Percentiles rank a stretch among this genome's conserved stretches.
Evolutionary conservation across 2,797 vertebrate genomes (phyloP).

Genomic region (Enteromius afrohamiltoni): DNA sequence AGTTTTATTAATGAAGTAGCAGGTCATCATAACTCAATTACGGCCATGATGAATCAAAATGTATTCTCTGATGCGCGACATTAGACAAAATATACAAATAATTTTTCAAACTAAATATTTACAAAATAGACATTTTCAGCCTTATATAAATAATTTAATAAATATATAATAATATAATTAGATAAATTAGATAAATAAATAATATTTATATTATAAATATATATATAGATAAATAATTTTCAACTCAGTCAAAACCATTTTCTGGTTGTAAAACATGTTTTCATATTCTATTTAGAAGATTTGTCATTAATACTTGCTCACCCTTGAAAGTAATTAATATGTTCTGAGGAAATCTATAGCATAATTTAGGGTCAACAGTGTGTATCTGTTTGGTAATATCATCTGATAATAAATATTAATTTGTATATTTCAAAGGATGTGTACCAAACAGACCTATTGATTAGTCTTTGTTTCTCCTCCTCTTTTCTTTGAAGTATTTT

Average conservation of each 20-base stretch:
- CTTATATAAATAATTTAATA: too few relatives aligned
- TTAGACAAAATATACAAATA: not conserved
- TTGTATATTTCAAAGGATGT: not conserved
- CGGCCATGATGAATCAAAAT: not conserved
- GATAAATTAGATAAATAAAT: too few relatives aligned
- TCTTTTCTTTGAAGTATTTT: not conserved
- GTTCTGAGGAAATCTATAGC: not conserved
- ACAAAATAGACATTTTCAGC: too few relatives aligned
- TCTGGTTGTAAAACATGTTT: not conserved
- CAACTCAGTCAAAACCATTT: not conserved
- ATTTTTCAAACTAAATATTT: not conserved
- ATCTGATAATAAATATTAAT: not conserved
- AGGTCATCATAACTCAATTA: not conserved
- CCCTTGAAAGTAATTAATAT: not conserved
- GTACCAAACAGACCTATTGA: constrained; percentile 5
- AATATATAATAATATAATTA: too few relatives aligned
- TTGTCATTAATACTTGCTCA: not conserved
- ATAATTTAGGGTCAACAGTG: not conserved
- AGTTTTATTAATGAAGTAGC: not conserved
- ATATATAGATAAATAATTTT: not conserved
- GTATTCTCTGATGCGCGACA: not conserved
- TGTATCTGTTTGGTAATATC: not conserved
- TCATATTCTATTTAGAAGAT: not conserved
- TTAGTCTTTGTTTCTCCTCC: constrained; percentile 32
- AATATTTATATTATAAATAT: too few relatives aligned